Base-by-base conservation (phyloP, 2,888 invertebrate species). In the Morpho helenor region DNA sequence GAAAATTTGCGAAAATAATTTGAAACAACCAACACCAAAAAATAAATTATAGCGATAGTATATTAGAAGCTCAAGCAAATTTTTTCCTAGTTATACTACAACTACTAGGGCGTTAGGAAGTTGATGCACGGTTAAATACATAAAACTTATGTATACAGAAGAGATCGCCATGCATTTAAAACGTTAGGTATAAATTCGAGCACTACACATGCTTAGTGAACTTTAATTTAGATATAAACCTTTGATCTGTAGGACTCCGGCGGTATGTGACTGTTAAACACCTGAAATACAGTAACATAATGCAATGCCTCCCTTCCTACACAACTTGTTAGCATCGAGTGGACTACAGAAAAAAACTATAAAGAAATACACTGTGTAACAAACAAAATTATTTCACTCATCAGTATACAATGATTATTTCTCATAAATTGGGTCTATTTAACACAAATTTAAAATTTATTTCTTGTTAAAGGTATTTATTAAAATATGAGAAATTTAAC, bases 261-360 rank as follows among this genome's bases (percentile, higher is more conserved):
- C 92, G 96, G 95, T 93, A 96, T 96, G 94, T 97, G 97, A 94
- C 96, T 97, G 94, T 97, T 97, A 93, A 96, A 96, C 87, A 96
- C 96, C 96, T 97, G 94, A 87, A 95, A 95, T 93, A 87, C 87
- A 89, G 79, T n/a, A 79, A 86, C 77, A 87, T 77, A 84, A 86
- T 87, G 86, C 84, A 86, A 83, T 86, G 81, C 80, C 79, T 80
- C 74, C 77, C 75, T 73, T 76, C 66, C 49, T 49, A 50, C 52
- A 61, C 53, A 61, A 48, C 44, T 53, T 60, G 59, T 62, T 61
- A 62, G 64, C 57, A 52, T 16, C 23, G 48, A 40, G 23, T 41
- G 54, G 39, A 44, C 10, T 8, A 7, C 31, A 39, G 44, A 45
- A 51, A 44, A n/a, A 16, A 1, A 16, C 16, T 51, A 42, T 44